Base-by-base conservation (phyloP, 2,888 invertebrate genomes). In the Junonia oenone region DNA sequence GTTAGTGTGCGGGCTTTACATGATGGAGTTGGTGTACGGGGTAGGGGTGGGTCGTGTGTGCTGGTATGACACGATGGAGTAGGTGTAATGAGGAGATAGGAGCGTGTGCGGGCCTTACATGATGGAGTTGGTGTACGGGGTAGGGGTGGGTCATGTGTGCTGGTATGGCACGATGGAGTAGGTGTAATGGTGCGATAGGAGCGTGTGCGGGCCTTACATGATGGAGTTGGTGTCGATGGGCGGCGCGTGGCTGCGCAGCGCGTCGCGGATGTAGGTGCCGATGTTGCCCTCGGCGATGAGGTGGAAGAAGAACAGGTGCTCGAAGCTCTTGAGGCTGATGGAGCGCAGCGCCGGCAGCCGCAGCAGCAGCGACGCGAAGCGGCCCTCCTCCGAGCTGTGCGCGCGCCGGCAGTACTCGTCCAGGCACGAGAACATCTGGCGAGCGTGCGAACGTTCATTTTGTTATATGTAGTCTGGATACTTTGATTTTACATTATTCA, bases 271-370 rank as follows among this genome's bases (percentile, higher is more conserved):
- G 83, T 96, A 97, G 48, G 94, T 93, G 76, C 97, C 95, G 73
- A 99, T 94, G 63, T 94, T 95, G 58, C 93, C 93, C 68, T 98
- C 97, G 33, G 97, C 96, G 70, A 98, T 95, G 61, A 98, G 92
- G 76, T 96, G 95, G 91, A 96, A 97, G 92, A 96, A 97, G 92
- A 97, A 98, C 64, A 98, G 92, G 85, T 98, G 97, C 83, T 99
- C 98, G 73, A 96, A 92, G 89, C 98, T 97, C 89, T 98, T 98
- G 48, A 99, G 93, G 55, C 97, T 97, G 74, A 98, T 97, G 63
- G 97, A 97, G 58, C 98, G 93, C 45, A 98, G 92, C 19, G 97
- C 96, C 5, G 98, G 98, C 73, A 98, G 90, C 63, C 98, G 94
- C 55, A 98, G 90, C 55, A 99, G 91, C 9, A 99, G 91, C 79